Conservation (phyloP, 2,888 invertebrate genomes). For the Blomia tropicalis region DNA sequence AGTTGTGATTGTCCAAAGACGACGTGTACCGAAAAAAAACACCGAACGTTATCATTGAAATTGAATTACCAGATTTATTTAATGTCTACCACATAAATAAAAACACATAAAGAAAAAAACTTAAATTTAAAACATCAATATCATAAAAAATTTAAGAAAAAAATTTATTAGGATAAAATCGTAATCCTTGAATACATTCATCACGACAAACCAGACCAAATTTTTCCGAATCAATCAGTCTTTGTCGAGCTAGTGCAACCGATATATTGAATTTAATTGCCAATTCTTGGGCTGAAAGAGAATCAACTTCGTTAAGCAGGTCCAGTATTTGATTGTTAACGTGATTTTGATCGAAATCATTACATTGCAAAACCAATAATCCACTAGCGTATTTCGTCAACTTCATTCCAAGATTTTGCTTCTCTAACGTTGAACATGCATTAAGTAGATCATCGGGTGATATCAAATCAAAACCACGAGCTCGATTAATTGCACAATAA, state of each 20-base stretch:
- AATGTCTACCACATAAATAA: too few species aligned
- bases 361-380: conserved; percentile 78
- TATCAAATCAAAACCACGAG: conserved; percentile 62
- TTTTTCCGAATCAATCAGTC: conserved; percentile 68
- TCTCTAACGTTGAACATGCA: conserved; percentile 59
- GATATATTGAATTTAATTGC: conserved; percentile 20
- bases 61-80: too few species aligned
- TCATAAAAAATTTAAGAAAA: too few species aligned
- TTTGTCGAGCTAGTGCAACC: conserved; percentile 26
- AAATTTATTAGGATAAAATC: conserved; percentile 67
- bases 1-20: too few species aligned
- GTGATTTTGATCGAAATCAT: conserved; percentile 43
- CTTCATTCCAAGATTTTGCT: conserved; percentile 33
- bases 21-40: too few species aligned
- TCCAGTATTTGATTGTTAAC: conserved; percentile 36
- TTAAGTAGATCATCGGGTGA: conserved; percentile 91
- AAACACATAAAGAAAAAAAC: too few species aligned
- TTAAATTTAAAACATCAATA: too few species aligned
- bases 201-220: conserved; percentile 76
- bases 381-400: conserved; percentile 64
- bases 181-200: conserved; percentile 81
- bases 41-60: too few species aligned
- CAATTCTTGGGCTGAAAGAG: conserved; percentile 23
- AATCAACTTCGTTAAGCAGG: conserved; percentile 13
- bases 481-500: conserved; percentile 89